These are phyloP conservation scores for Pachypeltis micranthus DNA, from an alignment of 1,140 invertebrate species.

Conservation along the genomic window DNA sequence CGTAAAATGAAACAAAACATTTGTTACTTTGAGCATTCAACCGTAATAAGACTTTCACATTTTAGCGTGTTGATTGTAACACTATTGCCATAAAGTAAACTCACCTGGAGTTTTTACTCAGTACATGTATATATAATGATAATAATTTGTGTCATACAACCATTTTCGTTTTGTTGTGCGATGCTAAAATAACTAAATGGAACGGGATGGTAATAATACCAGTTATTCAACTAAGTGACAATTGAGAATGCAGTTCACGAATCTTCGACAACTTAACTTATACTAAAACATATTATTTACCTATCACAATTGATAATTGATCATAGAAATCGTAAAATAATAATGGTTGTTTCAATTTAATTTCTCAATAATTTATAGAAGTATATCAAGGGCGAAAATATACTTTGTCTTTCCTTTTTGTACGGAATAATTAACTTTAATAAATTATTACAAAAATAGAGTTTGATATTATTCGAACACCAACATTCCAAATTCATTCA, in stretches of 20 bases:
- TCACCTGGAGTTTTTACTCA: neutral
- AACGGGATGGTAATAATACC: no score
- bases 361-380: neutral
- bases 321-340: constrained; percentile 7
- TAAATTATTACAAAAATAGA: constrained; percentile 10
- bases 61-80: constrained; percentile 7
- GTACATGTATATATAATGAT: neutral
- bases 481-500: neutral
- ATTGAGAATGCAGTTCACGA: no score
- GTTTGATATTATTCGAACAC: constrained; percentile 5
- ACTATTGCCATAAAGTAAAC: constrained; percentile 8
- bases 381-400: neutral
- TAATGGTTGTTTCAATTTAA: neutral
- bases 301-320: constrained; percentile 6
- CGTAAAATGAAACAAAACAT: neutral
- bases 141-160: neutral
- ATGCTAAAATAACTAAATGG: no score
- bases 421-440: constrained; percentile 6
- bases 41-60: constrained; percentile 4
- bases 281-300: neutral
- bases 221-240: no score
- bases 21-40: constrained; percentile 3
- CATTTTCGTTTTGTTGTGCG: neutral
- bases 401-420: constrained; percentile 6
- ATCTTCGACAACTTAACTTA: neutral